Evolutionary conservation across 2,797 vertebrate genomes (phyloP), one percentile per base, ranked within the genome.

Genomic region (Pteronotus mesoamericanus): DNA sequence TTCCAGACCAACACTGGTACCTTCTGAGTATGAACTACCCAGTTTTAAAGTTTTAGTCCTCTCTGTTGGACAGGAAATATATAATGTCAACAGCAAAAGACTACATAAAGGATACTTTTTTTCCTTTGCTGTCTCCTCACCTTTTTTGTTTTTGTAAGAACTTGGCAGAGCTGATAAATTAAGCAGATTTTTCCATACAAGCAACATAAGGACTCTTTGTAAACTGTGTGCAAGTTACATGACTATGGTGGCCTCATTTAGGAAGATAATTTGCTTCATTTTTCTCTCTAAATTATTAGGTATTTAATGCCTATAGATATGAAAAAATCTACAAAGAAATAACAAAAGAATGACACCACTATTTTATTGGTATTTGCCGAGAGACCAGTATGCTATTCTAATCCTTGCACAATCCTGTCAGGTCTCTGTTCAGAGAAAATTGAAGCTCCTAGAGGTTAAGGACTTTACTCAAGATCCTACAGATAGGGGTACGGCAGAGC

Each of bases 161-260:
- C 46, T 90, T 95, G 86, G 93, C 79, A 96, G 61, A 95, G 42
- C 32, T 80, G 79, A 69, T 68, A 44, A 91, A 91, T 89, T 51
- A 82, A 61, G 59, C 91, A 74, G 16, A 75, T 92, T 95, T 94
- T 95, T 86, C 86, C 42, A 42, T 12, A 42, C n/a, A 59, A 94
- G 79, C 37, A 95, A 88, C 42, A 53, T n/a, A 51, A 57, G 32
- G 57, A 89, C 68, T 91, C 87, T 93, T 91, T 96, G 48, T 86
- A 95, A 96, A 86, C 46, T n/a, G 11, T 22, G 29, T 22, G 29
- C 59, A 94, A n/a, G 46, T 69, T 91, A 86, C 6, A 22, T 79
- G 66, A 80, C 42, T 55, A 32, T 19, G 4, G 32, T 48, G 26
- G 10, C 19, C 69, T 86, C 64, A 39, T 48, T 96, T 75, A 94